These are phyloP conservation scores for Caenorhabditis elegans DNA, from an alignment of 1,140 invertebrate species.

Conservation along the genomic window WBcel235 BX284606.5:11655501-11656000, in stretches of 20 bases:
- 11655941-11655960: conserved; percentile 81
- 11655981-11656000: conserved; percentile 80
- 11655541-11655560: conserved; percentile 85
- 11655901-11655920: too few species aligned
- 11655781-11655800: conserved; percentile 83
- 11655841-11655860: too few species aligned
- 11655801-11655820: too few species aligned
- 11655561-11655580: conserved; percentile 84
- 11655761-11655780: conserved; percentile 86
- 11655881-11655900: too few species aligned
- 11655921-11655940: conserved; percentile 77
- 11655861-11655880: too few species aligned
- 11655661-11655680: conserved; percentile 77
- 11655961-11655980: conserved; percentile 88
- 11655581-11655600: conserved; percentile 72
- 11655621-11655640: conserved; percentile 77
- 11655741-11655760: conserved; percentile 79
- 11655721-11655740: conserved; percentile 67
- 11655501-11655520: conserved; percentile 85
- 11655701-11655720: conserved; percentile 84
- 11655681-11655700: conserved; percentile 92
- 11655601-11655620: neutral
- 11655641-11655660: conserved; percentile 91
- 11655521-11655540: conserved; percentile 82
- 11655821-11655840: too few species aligned